Base-by-base conservation (phyloP, 2,888 invertebrate species). In the Lithophane semibrunnea region DNA sequence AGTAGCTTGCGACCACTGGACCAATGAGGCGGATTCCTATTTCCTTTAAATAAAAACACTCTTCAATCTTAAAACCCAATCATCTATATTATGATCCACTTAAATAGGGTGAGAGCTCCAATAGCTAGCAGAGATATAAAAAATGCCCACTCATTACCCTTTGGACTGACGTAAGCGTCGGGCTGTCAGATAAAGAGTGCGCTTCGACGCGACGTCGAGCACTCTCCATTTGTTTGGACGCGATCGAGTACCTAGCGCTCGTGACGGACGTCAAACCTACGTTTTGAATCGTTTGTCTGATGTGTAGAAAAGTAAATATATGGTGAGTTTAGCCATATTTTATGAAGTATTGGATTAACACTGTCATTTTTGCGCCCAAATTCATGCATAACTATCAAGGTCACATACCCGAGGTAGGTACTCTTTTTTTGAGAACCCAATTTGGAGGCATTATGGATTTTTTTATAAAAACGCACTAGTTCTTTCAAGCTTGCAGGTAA, bases 191-290 rank as follows among this genome's bases (percentile, higher is more conserved):
- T 86, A 78, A 81, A 91, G 91, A 84, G 87, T 78, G 77, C 72
- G 78, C 79, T 75, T 69, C 77, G 81, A 75, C 81, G 80, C 73
- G 79, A 73, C 63, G 67, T 90, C 82, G 78, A 92, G 92, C 47
- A 87, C 87, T 54, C 91, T 92, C 90, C 74, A 87, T 88, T 87
- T 92, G 92, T 92, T 92, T 90, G 91, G 85, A 80, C 82, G 87
- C 85, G 73, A 81, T 86, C 80, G 81, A 89, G 88, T 74, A n/a
- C n/a, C n/a, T n/a, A 56, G 80, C 84, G 67, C 86, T 89, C 76
- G 79, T 79, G 71, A 79, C 61, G 75, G 75, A 83, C 83, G 65
- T 77, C 84, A 83, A 86, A 76, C 86, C 83, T 73, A 72, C 74
- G 82, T 65, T 81, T 65, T 63, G 42, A 85, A 74, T 70, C 60